These are phyloP conservation scores for Unio delphinus DNA, from an alignment of 2,888 invertebrate species.

Conservation along the genomic window DNA sequence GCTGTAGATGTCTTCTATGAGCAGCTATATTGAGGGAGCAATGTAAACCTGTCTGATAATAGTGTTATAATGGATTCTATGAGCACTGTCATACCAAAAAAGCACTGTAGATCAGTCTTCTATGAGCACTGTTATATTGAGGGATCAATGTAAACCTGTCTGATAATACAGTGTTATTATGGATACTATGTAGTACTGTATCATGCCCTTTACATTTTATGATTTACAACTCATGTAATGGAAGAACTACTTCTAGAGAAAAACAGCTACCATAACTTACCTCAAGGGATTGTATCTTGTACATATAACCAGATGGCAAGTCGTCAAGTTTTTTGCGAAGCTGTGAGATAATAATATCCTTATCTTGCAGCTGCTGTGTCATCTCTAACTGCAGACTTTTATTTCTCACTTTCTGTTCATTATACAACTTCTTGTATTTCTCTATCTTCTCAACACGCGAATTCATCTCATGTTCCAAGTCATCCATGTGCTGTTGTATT, in stretches of 20 bases:
- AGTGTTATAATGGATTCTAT: too few species aligned
- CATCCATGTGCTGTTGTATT: conserved; percentile 24
- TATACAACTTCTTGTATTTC: conserved; percentile 47
- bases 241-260: not conserved
- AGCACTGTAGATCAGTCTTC: too few species aligned
- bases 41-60: too few species aligned
- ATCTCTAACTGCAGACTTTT: conserved; percentile 33
- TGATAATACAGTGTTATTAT: too few species aligned
- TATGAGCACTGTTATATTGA: too few species aligned
- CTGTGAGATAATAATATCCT: conserved; percentile 34
- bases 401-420: conserved; percentile 44
- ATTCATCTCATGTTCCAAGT: conserved; percentile 34
- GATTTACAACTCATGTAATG: not conserved
- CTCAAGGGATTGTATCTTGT: conserved; percentile 46
- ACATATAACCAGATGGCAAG: conserved; percentile 24
- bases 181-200: too few species aligned
- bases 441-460: conserved; percentile 43
- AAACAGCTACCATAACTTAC: conserved; percentile 16
- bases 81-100: too few species aligned
- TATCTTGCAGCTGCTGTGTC: conserved; percentile 36
- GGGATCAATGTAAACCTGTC: too few species aligned
- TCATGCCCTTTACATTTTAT: too few species aligned
- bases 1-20: too few species aligned
- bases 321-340: conserved; percentile 31
- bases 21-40: too few species aligned